Evolutionary conservation across 2,797 vertebrate genomes (phyloP), one percentile per base, ranked within the genome.

Genomic region (Cirrhinus mrigala): DNA sequence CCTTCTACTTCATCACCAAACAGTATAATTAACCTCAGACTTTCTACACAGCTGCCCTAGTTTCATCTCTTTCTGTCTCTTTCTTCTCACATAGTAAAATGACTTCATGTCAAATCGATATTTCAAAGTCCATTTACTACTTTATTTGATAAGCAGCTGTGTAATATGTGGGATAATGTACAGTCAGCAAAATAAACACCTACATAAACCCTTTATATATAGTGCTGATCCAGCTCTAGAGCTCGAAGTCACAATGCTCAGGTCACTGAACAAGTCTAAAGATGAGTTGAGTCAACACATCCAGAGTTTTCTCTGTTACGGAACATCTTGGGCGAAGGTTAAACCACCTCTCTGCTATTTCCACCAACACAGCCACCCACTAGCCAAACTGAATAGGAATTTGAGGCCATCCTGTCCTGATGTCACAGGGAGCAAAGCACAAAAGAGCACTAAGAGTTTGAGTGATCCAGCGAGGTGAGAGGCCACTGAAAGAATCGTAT

Each of bases 351-450:
- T 84, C 71, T 83, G 70, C 73, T 71, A 83, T 71, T 79, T 73
- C 71, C 84, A 84, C 87, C 75, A 83, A 86, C 85, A 83, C 77
- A 77, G 60, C 64, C 77, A 84, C 50, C 73, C 76, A 86, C 84
- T 33, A 68, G 44, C 33, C 71, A 56, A 54, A 66, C 84, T 66
- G 46, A 60, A 50, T 44, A 58, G 27, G 73, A 71, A 40, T 75
- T 82, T 64, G 6, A 74, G 33, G 77, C 16, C 24, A 44, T 73
- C 66, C 70, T 76, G 78, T 69, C 69, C 69, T 70, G 40, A 48
- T 74, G 58, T 75, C 46, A 83, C 20, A 62, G 22, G 46, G 44
- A 74, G 76, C 40, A 52, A 73, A 46, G 44, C 46, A 60, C 68
- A 80, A 84, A 85, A 62, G 56, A 80, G 62, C 46, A 18, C 56